These are phyloP conservation scores for Danio tinwini DNA, from an alignment of 2,797 vertebrate genomes.

Conservation along the genomic window DNA sequence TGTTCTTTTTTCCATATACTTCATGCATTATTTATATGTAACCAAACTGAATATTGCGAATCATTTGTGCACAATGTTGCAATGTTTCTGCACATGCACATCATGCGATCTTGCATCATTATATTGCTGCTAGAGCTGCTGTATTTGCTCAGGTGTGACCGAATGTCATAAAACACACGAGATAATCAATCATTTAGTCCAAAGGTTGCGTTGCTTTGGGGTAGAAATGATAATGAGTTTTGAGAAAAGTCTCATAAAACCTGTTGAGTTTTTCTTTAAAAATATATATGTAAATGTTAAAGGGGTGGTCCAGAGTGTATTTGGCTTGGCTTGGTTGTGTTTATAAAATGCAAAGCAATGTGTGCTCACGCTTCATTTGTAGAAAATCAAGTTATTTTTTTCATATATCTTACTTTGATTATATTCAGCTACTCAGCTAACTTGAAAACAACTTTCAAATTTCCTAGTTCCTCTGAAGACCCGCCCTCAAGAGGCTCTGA, in stretches of 20 bases:
- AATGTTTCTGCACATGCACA: neutral
- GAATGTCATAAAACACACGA: neutral
- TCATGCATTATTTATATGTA: neutral
- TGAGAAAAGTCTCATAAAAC: neutral
- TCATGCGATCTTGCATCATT: neutral
- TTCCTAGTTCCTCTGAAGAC: too few relatives aligned
- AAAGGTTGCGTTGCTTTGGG: slow-evolving; percentile 4
- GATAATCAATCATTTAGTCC: slow-evolving; percentile 8
- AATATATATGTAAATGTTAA: too few relatives aligned
- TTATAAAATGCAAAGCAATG: too few relatives aligned
- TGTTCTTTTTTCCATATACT: neutral
- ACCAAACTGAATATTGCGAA: neutral
- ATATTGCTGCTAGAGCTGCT: neutral
- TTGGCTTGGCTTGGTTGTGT: too few relatives aligned
- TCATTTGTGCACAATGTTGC: neutral
- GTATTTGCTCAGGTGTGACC: neutral
- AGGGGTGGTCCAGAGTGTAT: too few relatives aligned
- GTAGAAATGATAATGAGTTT: neutral
- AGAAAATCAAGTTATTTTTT: too few relatives aligned
- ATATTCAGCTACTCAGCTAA: too few relatives aligned
- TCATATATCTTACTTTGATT: too few relatives aligned
- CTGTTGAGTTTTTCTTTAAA: neutral
- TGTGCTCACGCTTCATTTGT: too few relatives aligned
- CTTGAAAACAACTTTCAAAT: too few relatives aligned
- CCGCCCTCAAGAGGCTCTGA: too few relatives aligned